Evolutionary conservation across 2,113 vertebrate genomes (phyloP), one percentile per base, ranked within the genome.

Genomic region (Ammodramus savannarum): DNA sequence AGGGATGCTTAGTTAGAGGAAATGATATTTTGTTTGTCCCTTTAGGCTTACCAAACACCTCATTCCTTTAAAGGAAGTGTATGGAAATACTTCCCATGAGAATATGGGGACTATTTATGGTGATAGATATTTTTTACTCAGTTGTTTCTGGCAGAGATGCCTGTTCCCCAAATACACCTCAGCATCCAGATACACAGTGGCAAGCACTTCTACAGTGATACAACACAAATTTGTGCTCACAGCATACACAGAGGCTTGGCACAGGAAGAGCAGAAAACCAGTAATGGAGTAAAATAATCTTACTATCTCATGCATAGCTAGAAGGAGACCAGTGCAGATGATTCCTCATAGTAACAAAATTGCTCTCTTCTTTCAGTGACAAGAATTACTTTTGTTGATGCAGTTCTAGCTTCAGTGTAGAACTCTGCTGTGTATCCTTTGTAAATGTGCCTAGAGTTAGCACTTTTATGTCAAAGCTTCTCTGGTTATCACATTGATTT

Each of bases 1-100:
- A 78, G 58, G 55, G 54, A 67, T 72, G 21, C 52, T 95, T 95
- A 85, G 59, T 87, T 61, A 86, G 84, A 93, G 49, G 74, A 93
- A 93, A 82, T 44, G 5, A 48, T 48, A 52, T 95, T 3, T 18
- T 48, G 91, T 91, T 90, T 58, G 31, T 77, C 63, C 59, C 32
- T 77, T 71, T 39, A 90, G 27, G 44, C 36, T 89, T 85, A 77
- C 66, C 52, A 88, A 94, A 61, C 41, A 78, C 67, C 87, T 76
- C 16, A 57, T 77, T 89, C 69, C 69, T 93, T 78, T 88, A 89
- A 81, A 95, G 85, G 63, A 76, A 90, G 23, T 78, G 38, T 81
- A n/a, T 81, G 49, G 77, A 95, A 96, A 87, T 71, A 38, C 18
- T 87, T 90, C 83, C 49, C 85, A 78, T 1, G 22, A 85, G 68